Evolutionary conservation across 2,888 invertebrate genomes (phyloP), one percentile per base, ranked within the genome.

Genomic region (Pseudococcus jackbeardsleyi): DNA sequence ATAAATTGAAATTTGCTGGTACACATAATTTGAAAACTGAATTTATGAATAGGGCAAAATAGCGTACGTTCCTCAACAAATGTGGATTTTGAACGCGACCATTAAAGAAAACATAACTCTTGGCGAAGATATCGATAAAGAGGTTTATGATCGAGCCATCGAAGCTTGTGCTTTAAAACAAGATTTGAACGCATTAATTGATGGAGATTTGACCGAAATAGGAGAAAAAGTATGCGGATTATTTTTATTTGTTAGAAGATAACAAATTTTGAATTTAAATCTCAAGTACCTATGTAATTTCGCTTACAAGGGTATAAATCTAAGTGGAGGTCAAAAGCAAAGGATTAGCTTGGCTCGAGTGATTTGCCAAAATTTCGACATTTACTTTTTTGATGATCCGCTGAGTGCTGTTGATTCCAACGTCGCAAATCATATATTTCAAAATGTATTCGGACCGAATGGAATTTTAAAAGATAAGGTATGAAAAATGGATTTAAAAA

Each of bases 81-180:
- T 99, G 0, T 99, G 99, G 99, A 99, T 99, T 89, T 99, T 99
- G 92, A 99, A 99, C 92, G 96, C 96, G 4, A 97, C 98, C 0
- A 92, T 99, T 46, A 94, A 95, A 90, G 96, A 98, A 91, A 99
- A 99, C 92, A 97, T 99, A 90, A 91, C 98, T 48, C 99, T 99
- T 92, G 98, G 98, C 17, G 95, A 95, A 89, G 91, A 93, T 0
- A 93, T 94, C 84, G 94, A 97, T 91, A 93, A 94, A 89, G 92
- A 92, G 88, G 92, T 93, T 72, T 99, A 99, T 91, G 93, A 95
- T 90, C 93, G 94, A 89, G 95, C 98, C 0, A 94, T 99, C 64
- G 95, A 96, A 89, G 96, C 97, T 0, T 99, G 99, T 92, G 98
- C 98, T 2, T 93, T 99, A 88, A 94, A 94, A 90, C 94, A 97